Evolutionary conservation across 1,140 invertebrate species (phyloP), one percentile per base, ranked within the genome.

Genomic region (Ganaspis sp.): DNA sequence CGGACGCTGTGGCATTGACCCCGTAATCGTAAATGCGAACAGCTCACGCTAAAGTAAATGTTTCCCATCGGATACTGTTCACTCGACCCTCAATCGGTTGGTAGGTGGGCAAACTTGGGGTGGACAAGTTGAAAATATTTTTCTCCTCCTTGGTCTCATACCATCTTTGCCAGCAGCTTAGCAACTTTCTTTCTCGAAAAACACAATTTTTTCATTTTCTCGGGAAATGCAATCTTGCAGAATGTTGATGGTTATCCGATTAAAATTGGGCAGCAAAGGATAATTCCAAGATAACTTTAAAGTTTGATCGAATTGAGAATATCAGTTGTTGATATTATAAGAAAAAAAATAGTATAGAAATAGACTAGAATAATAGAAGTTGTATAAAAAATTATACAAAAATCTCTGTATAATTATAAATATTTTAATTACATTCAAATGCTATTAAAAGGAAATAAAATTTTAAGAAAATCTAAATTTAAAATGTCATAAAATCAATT

Each of bases 1-100:
- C 81, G 87, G 85, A 86, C 79, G 84, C 86, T 79, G 81, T 88
- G 87, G 87, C 87, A 88, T 88, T 88, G 87, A 88, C 86, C 87
- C 81, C 87, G 86, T 88, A 88, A 49, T 58, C 53, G 53, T 64
- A 64, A 88, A 88, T 88, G 87, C 83, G 87, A 88, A 87, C 83
- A 86, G 86, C 87, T 87, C 86, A 82, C 84, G 76, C 82, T 80
- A 72, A 77, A 70, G 78, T 77, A 80, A 74, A 80, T 75, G 75
- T 74, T 80, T 80, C 75, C 75, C 80, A 80, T 75, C 78, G 78
- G 78, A 80, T 81, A 80, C 76, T 81, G 80, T 80, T 80, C 75
- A 69, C 71, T 81, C 77, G 74, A 81, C 74, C 74, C 71, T 76
- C 21, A 79, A 75, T 40, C 54, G 53, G 53, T 58, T 64, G 64